phyloP scores from a whole-genome alignment of 2,888 invertebrate species.

The Therioaphis trifolii region DNA sequence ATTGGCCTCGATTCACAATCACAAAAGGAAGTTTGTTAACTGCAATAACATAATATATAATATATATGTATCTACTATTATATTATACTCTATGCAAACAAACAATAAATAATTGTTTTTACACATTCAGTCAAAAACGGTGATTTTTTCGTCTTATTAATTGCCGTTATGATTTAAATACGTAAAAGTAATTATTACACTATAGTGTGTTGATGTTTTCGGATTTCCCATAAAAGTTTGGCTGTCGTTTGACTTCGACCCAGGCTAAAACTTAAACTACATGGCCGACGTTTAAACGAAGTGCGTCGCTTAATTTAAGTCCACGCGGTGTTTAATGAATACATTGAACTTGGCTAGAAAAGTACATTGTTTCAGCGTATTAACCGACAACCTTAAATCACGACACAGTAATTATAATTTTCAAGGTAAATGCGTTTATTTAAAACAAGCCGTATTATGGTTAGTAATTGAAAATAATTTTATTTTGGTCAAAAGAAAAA shows the following conservation, averaged over 20 bases:
- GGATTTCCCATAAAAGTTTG: background rate
- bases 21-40: background rate
- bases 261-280: background rate
- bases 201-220: no score
- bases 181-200: background rate
- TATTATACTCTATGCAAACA: no score
- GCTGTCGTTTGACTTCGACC: background rate
- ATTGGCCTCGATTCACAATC: slow-evolving; percentile 1
- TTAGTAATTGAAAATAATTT: background rate
- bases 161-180: background rate
- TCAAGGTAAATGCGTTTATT: slow-evolving; percentile 2
- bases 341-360: slow-evolving; percentile 15
- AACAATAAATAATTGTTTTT: no score
- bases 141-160: no score
- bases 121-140: no score
- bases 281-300: background rate
- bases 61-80: no score
- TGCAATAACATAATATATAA: no score
- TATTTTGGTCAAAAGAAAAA: no score
- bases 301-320: background rate
- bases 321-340: background rate
- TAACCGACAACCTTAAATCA: background rate
- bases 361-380: slow-evolving; percentile 5
- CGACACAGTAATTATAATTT: slow-evolving; percentile 6
- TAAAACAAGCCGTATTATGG: background rate